These are phyloP conservation scores for Lissonota sp. DNA, from an alignment of 2,888 invertebrate genomes.

Conservation along the genomic window DNA sequence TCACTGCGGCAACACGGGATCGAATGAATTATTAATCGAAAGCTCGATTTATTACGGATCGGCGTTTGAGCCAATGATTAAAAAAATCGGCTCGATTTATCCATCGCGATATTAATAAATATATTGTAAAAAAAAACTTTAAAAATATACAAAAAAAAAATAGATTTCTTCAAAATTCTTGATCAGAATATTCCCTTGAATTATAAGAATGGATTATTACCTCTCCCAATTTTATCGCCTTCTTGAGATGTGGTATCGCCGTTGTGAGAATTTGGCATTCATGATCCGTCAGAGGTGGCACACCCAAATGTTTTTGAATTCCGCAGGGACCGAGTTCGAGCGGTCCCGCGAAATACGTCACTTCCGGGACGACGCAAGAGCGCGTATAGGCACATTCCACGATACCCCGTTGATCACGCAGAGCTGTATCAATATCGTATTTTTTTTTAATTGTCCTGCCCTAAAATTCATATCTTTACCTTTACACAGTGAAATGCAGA, in stretches of 20 bases:
- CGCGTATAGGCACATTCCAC: slow-evolving; percentile 77
- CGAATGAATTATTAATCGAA: slow-evolving; percentile 28
- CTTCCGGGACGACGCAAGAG: slow-evolving; percentile 75
- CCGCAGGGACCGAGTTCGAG: slow-evolving; percentile 77
- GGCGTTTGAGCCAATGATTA: no score
- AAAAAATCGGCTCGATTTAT: no score
- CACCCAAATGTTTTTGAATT: slow-evolving; percentile 75
- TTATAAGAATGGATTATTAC: slow-evolving; percentile 58
- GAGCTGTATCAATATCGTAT: slow-evolving; percentile 57
- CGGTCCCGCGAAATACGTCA: slow-evolving; percentile 76
- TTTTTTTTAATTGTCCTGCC: neutral
- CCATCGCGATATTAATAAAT: no score
- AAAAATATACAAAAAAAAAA: no score
- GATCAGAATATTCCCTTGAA: no score
- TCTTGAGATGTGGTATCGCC: slow-evolving; percentile 69
- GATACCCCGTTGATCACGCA: slow-evolving; percentile 70
- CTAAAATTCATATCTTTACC: slow-evolving; percentile 74
- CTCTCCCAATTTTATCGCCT: slow-evolving; percentile 72
- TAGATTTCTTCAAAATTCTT: no score
- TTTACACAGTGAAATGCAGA: slow-evolving; percentile 86
- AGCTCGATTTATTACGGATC: slow-evolving; percentile 15
- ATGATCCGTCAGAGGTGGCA: slow-evolving; percentile 72
- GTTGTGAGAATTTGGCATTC: slow-evolving; percentile 71
- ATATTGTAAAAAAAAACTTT: no score
- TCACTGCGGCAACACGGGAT: neutral